Conservation (phyloP, 2,888 invertebrate species). For the Seira musarum region DNA sequence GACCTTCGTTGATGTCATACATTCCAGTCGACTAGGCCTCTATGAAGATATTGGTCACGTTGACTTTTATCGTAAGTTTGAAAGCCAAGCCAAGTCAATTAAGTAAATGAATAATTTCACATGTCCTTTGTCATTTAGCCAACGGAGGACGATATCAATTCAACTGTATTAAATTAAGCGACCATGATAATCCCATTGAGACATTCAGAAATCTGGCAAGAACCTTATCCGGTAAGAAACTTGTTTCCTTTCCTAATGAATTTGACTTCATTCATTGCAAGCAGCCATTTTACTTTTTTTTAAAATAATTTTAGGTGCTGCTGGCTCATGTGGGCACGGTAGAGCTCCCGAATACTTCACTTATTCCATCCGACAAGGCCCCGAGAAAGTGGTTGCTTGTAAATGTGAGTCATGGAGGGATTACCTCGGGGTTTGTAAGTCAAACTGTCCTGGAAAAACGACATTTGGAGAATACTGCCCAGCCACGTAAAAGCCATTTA, state of each 20-base stretch:
- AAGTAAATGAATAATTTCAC: too few relatives aligned
- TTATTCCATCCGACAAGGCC: constrained; percentile 51
- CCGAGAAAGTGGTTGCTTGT: constrained; percentile 39
- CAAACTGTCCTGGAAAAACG: constrained; percentile 33
- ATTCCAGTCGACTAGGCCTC: constrained; percentile 71
- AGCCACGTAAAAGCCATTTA: constrained; percentile 41
- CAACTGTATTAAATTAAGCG: constrained; percentile 46
- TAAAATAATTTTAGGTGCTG: constrained; percentile 34
- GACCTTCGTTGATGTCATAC: constrained; percentile 71
- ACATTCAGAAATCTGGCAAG: constrained; percentile 44
- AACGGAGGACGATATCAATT: constrained; percentile 58
- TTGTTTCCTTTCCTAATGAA: neutral
- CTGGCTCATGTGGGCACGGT: constrained; percentile 53
- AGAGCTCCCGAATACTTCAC: constrained; percentile 54
- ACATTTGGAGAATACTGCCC: constrained; percentile 55
- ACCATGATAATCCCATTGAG: constrained; percentile 43
- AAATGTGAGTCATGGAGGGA: constrained; percentile 53
- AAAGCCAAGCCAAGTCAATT: neutral
- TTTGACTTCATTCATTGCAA: neutral
- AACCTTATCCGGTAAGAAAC: constrained; percentile 36
- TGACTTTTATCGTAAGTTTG: constrained; percentile 71
- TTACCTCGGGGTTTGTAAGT: constrained; percentile 30
- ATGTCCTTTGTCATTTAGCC: constrained; percentile 17
- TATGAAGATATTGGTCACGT: constrained; percentile 71
- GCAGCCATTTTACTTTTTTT: too few relatives aligned